These are phyloP conservation scores for Lacanobia oleracea DNA, from an alignment of 2,888 invertebrate species.

Conservation along the genomic window DNA sequence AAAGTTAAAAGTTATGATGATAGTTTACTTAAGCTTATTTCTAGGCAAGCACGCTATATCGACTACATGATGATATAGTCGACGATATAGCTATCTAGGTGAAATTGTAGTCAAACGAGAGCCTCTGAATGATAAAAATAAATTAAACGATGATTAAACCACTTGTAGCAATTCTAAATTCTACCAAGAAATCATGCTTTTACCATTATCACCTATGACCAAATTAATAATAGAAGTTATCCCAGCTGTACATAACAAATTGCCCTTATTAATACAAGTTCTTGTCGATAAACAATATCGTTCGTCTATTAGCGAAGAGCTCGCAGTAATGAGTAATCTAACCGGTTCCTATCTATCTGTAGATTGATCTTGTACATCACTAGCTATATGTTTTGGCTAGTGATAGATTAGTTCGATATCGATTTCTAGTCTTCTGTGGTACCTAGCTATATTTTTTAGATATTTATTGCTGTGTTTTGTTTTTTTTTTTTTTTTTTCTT, in stretches of 20 bases:
- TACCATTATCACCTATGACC: not conserved
- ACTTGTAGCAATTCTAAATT: not conserved
- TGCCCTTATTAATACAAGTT: slow-evolving; percentile 37
- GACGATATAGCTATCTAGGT: too few species aligned
- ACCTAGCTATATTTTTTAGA: not conserved
- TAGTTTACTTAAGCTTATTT: too few species aligned
- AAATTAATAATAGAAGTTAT: slow-evolving; percentile 2
- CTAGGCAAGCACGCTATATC: too few species aligned
- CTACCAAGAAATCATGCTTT: not conserved
- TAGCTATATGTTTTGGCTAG: not conserved
- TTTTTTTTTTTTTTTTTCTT: not conserved
- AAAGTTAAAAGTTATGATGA: too few species aligned
- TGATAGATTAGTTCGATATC: slow-evolving; percentile 16
- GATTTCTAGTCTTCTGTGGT: slow-evolving; percentile 17
- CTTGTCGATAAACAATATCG: slow-evolving; percentile 47
- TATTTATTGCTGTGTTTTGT: not conserved
- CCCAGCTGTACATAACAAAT: slow-evolving; percentile 28
- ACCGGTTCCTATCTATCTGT: slow-evolving; percentile 38
- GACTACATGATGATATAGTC: too few species aligned
- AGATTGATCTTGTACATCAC: not conserved
- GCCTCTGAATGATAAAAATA: too few species aligned
- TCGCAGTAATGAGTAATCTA: slow-evolving; percentile 26
- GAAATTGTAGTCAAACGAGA: too few species aligned
- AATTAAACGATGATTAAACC: too few species aligned
- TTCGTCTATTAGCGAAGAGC: slow-evolving; percentile 34